Percentiles rank a stretch among this genome's conserved stretches.
phyloP scores from a whole-genome alignment of 1,140 invertebrate species.

The Pinna nobilis region DNA sequence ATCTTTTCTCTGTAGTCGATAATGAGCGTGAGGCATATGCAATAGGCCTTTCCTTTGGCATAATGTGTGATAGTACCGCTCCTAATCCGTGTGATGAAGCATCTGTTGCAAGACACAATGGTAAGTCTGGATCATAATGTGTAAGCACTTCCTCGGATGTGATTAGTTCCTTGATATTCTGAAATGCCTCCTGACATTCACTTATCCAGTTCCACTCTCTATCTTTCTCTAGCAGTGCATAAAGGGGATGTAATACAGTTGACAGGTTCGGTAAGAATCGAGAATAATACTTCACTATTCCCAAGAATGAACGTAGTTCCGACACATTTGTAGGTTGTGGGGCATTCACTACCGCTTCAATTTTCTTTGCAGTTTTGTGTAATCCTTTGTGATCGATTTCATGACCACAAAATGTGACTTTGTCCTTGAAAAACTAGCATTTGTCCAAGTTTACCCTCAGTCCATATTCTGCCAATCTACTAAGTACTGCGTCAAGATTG shows the following conservation, averaged over 20 bases:
- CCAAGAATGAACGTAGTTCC: conserved; percentile 45
- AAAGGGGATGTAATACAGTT: conserved; percentile 35
- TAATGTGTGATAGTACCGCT: conserved; percentile 73
- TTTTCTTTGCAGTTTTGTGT: conserved; percentile 54
- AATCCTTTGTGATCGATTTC: conserved; percentile 57
- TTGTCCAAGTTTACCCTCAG: conserved; percentile 10
- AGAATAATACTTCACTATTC: conserved; percentile 60
- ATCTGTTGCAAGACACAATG: conserved; percentile 75
- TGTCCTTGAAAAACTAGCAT: conserved; percentile 13
- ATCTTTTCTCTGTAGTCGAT: conserved; percentile 74
- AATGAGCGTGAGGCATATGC: conserved; percentile 74
- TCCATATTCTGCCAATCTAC: not conserved
- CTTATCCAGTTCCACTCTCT: conserved; percentile 38
- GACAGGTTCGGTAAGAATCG: conserved; percentile 49
- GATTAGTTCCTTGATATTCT: conserved; percentile 50
- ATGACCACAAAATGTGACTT: conserved; percentile 53
- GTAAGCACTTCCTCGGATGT: conserved; percentile 53
- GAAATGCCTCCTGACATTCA: conserved; percentile 36
- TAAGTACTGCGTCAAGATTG: not conserved
- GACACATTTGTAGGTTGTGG: conserved; percentile 52
- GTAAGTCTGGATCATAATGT: conserved; percentile 70
- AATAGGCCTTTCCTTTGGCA: conserved; percentile 70
- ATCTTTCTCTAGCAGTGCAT: conserved; percentile 38
- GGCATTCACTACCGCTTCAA: conserved; percentile 54
- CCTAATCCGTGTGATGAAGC: conserved; percentile 75